Conservation (phyloP, 2,797 vertebrate genomes). For the Syncerus caffer region DNA sequence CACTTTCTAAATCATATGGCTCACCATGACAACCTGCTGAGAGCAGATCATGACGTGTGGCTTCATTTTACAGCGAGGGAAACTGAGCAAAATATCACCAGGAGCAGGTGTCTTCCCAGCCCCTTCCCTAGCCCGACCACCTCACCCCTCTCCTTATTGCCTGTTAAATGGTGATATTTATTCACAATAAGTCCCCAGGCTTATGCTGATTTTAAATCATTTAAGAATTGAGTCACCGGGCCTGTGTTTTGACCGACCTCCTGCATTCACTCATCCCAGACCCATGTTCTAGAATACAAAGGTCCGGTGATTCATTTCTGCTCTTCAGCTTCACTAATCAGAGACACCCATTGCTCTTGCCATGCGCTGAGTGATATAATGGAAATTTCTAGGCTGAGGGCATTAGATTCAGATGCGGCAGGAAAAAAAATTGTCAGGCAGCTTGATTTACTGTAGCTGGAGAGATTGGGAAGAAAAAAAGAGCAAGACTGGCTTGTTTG, state of each 20-base stretch:
- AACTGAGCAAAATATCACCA: not conserved
- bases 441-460: slow-evolving; percentile 40
- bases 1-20: not conserved
- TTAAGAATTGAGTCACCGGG: slow-evolving; percentile 33
- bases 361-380: not conserved
- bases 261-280: slow-evolving; percentile 7
- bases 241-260: slow-evolving; percentile 54
- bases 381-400: slow-evolving; percentile 47
- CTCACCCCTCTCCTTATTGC: not conserved
- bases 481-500: not conserved
- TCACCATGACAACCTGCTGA: not conserved
- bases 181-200: slow-evolving; percentile 46
- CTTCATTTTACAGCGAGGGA: not conserved
- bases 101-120: not conserved
- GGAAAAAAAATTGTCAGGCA: not conserved
- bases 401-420: slow-evolving; percentile 47
- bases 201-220: slow-evolving; percentile 60
- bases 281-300: slow-evolving; percentile 50
- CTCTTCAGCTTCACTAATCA: slow-evolving; percentile 46
- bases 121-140: not conserved
- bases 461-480: not conserved
- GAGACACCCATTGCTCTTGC: slow-evolving; percentile 47
- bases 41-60: not conserved
- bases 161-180: slow-evolving; percentile 54
- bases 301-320: slow-evolving; percentile 30